phyloP scores from a whole-genome alignment of 1,140 invertebrate species.

The Pararge aegeria region DNA sequence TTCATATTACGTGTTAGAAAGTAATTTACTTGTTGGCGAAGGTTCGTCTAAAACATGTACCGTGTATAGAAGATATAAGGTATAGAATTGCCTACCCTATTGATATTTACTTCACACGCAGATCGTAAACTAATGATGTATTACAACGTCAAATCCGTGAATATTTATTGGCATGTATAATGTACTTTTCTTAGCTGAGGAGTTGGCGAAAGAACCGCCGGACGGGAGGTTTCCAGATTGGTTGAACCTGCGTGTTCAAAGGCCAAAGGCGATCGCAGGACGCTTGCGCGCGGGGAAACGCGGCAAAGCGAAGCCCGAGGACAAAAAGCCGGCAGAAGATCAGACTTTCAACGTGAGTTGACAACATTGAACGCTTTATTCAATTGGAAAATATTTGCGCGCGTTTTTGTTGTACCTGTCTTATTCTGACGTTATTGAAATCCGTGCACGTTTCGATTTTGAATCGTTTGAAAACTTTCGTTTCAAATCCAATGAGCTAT shows the following conservation, averaged over 20 bases:
- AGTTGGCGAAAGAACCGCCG: constrained; percentile 69
- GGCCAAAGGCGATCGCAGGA: constrained; percentile 46
- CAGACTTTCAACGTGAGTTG: constrained; percentile 64
- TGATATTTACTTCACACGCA: constrained; percentile 26
- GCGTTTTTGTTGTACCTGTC: not conserved
- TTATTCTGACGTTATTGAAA: not conserved
- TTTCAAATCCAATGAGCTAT: not conserved
- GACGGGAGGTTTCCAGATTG: constrained; percentile 69
- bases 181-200: constrained; percentile 51
- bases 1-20: constrained; percentile 33
- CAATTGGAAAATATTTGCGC: not conserved
- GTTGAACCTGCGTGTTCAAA: constrained; percentile 63
- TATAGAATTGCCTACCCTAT: constrained; percentile 6
- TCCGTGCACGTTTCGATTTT: too few relatives aligned
- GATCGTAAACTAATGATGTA: constrained; percentile 16
- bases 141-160: not conserved
- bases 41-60: constrained; percentile 25
- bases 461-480: too few relatives aligned
- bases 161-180: constrained; percentile 5
- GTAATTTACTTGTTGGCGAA: constrained; percentile 44
- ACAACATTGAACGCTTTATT: constrained; percentile 29
- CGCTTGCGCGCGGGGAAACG: constrained; percentile 63
- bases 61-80: constrained; percentile 9
- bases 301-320: constrained; percentile 48
- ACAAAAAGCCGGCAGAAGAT: constrained; percentile 29